Base-by-base conservation (phyloP, 2,797 vertebrate genomes). In the Bradypus variegatus region DNA sequence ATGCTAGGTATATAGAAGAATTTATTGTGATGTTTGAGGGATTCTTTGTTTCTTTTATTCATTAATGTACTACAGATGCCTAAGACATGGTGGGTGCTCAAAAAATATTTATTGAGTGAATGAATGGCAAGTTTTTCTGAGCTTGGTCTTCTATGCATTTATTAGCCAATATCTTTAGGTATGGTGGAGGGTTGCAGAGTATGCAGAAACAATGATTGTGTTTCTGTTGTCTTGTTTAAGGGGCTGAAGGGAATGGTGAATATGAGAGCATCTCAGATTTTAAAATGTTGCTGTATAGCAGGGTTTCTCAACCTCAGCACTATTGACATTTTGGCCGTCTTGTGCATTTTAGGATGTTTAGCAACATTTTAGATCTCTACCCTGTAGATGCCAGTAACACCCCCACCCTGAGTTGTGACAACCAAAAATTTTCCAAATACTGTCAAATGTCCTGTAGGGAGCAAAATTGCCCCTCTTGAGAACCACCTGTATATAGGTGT, bases 31-130 rank as follows among this genome's bases (percentile, higher is more conserved):
- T 45, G 6, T 88, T 92, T 79, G 41, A 93, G 15, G 31, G 73
- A 2, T 83, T 65, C 36, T 91, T 93, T 62, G 36, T 77, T 92
- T 88, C 27, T 90, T 85, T 93, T 88, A 65, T 64, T 92, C 72
- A 69, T 4, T 58, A 64, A 48, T 85, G 21, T 85, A 15, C 38
- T 73, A n/a, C 73, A 88, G 36, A n/a, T 92, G 36, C 65, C 11
- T 69, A 67, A 79, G 67, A 69, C 31, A 33, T 50, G 79, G 58
- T 92, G 82, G 65, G 62, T 82, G 38, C 11, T 76, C 67, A 62
- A 1, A 55, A 82, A 85, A 25, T 78, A 38, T 38, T 85, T 78
- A 15, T 38, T 92, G 79, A 81, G 33, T 70, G 82, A 92, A 58
- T 91, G 41, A 62, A 27, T 48, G 15, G 50, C 82, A 38, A 67